phyloP scores from a whole-genome alignment of 2,888 invertebrate species.

The Marronus borbonicus region DNA sequence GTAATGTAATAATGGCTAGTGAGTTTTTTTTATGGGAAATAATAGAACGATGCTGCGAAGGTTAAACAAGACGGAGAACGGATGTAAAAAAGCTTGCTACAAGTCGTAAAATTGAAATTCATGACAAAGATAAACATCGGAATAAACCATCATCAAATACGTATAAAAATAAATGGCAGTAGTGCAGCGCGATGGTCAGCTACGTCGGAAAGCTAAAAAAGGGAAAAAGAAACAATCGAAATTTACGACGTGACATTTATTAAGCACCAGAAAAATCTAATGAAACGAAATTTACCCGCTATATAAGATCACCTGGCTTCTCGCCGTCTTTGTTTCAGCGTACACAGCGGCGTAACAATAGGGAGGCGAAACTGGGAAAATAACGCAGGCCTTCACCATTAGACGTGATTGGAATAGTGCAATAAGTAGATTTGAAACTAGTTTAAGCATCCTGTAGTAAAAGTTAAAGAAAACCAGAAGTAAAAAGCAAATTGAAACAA shows the following conservation, averaged over 20 bases:
- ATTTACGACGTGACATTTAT: slow-evolving; percentile 47
- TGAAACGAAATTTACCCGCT: slow-evolving; percentile 39
- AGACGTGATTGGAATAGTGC: too few species aligned
- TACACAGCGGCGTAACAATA: background rate
- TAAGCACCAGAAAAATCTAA: slow-evolving; percentile 47
- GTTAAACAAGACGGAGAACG: slow-evolving; percentile 17
- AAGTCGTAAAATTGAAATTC: slow-evolving; percentile 46
- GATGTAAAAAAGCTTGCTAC: slow-evolving; percentile 26
- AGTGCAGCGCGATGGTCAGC: slow-evolving; percentile 4
- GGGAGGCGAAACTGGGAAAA: too few species aligned
- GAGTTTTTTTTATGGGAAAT: background rate
- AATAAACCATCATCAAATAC: slow-evolving; percentile 45
- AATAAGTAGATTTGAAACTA: too few species aligned
- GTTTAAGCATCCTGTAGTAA: too few species aligned
- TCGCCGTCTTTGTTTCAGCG: background rate
- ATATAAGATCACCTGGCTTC: slow-evolving; percentile 30
- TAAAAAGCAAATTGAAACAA: too few species aligned
- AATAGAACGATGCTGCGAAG: background rate
- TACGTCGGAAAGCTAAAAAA: slow-evolving; percentile 18
- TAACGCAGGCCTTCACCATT: too few species aligned
- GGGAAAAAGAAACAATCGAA: slow-evolving; percentile 27
- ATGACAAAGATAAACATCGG: slow-evolving; percentile 41
- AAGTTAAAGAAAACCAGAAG: too few species aligned
- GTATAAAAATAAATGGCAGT: slow-evolving; percentile 41
- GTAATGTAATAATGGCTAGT: background rate